Base-by-base conservation (phyloP, 2,888 invertebrate genomes). In the Eupithecia insigniata region DNA sequence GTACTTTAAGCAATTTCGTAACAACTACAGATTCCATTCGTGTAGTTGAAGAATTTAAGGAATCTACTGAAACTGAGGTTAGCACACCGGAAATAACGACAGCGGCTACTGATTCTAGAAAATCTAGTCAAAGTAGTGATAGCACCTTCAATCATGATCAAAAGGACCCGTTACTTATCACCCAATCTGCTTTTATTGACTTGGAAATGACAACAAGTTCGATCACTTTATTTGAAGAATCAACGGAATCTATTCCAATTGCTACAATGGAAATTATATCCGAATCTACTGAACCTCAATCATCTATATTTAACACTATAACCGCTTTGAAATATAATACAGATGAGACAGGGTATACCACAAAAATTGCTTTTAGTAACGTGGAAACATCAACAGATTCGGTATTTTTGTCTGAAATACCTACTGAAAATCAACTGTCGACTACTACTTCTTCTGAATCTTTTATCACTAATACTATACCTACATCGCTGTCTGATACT, bases 151-250 rank as follows among this genome's bases (percentile, higher is more conserved):
- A 60, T 60, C 16, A 60, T 60, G 30, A 30, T 30, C 30, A 28
- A 28, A 30, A 18, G 28, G 28, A 58, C 7, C 26, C 1, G 12
- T 1, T 12, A 60, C 30, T 18, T 60, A 30, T 18, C 3, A 60
- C 58, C 16, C 58, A 58, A 28, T 28, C 58, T 51, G 22, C 22
- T 51, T 51, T 51, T 51, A 51, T 22, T 28, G 58, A 58, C 28
- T 16, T 18, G 3, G 58, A 58, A 58, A 14, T 8, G 14, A 69
- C 26, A 30, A 46, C 34, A 34, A 39, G 10, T 62, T 46, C 36
- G 30, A 28, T 32, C 64, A 72, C 8, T 64, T 5, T 32, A 60
- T 65, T 43, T 51, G 66, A 72, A 28, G 65, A n/a, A 66, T 46
- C 67, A 18, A 68, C 68, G 65, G 14, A 65, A n/a, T 18, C 60